A percentile compares a stretch with the other conserved stretches of the same genome.
Conservation (phyloP, 2,888 invertebrate genomes). For the Vanessa cardui region DNA sequence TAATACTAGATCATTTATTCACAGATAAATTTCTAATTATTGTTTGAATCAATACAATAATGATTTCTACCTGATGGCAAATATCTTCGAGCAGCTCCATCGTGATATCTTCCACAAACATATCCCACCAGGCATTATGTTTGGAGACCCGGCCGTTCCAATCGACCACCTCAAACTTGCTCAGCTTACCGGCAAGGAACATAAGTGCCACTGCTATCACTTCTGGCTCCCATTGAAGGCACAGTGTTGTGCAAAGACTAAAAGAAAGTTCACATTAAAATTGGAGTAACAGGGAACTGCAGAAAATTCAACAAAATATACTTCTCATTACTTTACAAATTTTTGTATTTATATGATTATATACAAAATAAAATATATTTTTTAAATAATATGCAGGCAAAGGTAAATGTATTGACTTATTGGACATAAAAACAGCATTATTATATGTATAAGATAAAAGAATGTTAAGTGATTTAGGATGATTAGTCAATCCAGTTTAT, state of each 20-base stretch:
- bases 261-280: conserved; percentile 21
- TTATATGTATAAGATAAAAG: too few species aligned
- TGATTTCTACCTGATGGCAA: conserved; percentile 90
- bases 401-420: too few species aligned
- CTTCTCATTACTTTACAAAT: too few species aligned
- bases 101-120: conserved; percentile 97
- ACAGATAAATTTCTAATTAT: too few species aligned
- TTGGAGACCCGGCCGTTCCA: conserved; percentile 92
- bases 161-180: conserved; percentile 96
- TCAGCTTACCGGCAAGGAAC: conserved; percentile 97
- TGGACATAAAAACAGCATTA: too few species aligned
- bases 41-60: too few species aligned
- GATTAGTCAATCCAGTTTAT: too few species aligned
- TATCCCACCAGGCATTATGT: conserved; percentile 98
- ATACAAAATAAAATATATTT: too few species aligned
- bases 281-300: background rate
- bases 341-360: too few species aligned
- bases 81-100: conserved; percentile 98
- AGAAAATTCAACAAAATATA: background rate
- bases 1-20: too few species aligned
- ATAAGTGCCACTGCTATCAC: conserved; percentile 98
- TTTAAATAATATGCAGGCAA: too few species aligned
- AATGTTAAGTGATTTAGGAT: too few species aligned
- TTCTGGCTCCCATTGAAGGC: conserved; percentile 99
- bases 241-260: conserved; percentile 96